Evolutionary conservation across 1,140 invertebrate species (phyloP).

Genomic region (Drosophila suzukii): DNA sequence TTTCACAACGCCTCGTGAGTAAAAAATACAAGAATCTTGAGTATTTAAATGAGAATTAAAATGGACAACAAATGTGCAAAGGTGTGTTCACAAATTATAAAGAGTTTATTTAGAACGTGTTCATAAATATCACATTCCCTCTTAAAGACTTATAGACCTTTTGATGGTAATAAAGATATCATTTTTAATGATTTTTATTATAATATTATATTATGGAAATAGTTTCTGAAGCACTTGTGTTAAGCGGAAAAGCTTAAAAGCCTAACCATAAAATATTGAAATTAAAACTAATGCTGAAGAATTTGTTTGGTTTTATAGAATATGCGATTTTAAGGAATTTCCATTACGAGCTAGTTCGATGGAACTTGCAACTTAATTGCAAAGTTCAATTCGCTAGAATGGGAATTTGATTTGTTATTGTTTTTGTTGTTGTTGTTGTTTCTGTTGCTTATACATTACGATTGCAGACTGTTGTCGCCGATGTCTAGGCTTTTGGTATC

Average conservation of each 20-base stretch:
- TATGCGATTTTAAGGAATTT: background rate
- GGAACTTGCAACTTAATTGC: constrained; percentile 18
- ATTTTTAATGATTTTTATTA: background rate
- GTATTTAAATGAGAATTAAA: constrained; percentile 23
- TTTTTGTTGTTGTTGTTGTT: constrained; percentile 18
- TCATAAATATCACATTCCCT: background rate
- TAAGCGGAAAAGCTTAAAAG: too few species aligned
- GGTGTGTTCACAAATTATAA: constrained; percentile 7
- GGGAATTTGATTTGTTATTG: constrained; percentile 26
- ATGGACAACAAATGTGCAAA: constrained; percentile 17
- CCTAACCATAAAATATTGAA: too few species aligned
- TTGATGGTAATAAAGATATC: too few species aligned
- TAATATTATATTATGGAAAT: too few species aligned
- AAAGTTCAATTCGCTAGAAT: constrained; percentile 46
- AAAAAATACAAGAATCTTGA: constrained; percentile 14
- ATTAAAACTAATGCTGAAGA: background rate
- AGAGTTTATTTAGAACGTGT: background rate
- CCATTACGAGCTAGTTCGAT: background rate
- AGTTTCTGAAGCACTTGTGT: too few species aligned
- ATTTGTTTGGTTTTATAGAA: background rate
- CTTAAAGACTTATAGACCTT: too few species aligned
- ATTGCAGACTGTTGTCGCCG: constrained; percentile 58
- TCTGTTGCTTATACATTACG: constrained; percentile 11
- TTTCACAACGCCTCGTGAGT: constrained; percentile 1
- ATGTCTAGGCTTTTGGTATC: constrained; percentile 69